Conservation (phyloP, 2,888 invertebrate species). For the Oscheius sp. region DNA sequence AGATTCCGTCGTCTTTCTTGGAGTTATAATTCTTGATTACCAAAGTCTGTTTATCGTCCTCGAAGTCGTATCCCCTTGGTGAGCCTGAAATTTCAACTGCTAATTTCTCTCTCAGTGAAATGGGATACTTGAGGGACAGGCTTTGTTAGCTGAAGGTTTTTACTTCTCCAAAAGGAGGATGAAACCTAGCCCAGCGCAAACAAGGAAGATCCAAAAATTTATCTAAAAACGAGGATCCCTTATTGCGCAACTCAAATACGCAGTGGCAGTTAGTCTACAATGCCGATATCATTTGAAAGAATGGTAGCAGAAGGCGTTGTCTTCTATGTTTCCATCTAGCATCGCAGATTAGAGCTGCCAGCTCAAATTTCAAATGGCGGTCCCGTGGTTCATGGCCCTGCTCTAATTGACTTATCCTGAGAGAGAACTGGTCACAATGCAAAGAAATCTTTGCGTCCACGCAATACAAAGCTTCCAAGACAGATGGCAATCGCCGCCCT, state of each 20-base stretch:
- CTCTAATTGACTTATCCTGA: constrained; percentile 30
- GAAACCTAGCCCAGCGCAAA: constrained; percentile 27
- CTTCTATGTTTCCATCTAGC: too few relatives aligned
- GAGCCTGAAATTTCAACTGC: constrained; percentile 41
- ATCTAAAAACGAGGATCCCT: constrained; percentile 17
- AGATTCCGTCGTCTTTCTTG: constrained; percentile 58
- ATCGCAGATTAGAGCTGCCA: constrained; percentile 21
- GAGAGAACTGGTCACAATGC: constrained; percentile 17
- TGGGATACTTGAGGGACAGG: constrained; percentile 3
- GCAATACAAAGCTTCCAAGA: constrained; percentile 27
- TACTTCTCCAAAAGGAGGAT: background rate
- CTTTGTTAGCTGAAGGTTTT: constrained; percentile 24
- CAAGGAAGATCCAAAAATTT: constrained; percentile 12
- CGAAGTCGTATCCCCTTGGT: constrained; percentile 56
- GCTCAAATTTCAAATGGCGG: constrained; percentile 24
- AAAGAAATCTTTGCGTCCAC: too few relatives aligned
- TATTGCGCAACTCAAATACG: constrained; percentile 27
- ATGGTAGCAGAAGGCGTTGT: too few relatives aligned
- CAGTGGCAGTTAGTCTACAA: constrained; percentile 24
- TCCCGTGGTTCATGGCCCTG: constrained; percentile 5
- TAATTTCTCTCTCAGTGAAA: constrained; percentile 7
- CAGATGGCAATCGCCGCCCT: constrained; percentile 33
- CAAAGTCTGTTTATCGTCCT: constrained; percentile 54
- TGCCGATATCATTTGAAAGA: constrained; percentile 18
- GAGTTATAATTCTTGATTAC: constrained; percentile 54